phyloP scores from a whole-genome alignment of 2,113 vertebrate genomes.

The Thryonomys swinderianus region DNA sequence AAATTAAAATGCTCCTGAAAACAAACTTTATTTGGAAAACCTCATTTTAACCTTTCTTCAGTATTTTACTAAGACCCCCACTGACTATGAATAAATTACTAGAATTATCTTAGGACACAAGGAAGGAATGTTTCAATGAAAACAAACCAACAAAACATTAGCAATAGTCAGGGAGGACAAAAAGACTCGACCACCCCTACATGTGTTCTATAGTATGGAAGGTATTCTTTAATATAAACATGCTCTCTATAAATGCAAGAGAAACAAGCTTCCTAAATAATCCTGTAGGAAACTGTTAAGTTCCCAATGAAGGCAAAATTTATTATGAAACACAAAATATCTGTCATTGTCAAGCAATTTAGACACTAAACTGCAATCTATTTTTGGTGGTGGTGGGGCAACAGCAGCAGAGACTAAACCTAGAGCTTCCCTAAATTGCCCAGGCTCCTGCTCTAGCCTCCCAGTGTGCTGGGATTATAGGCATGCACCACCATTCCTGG shows the following conservation, averaged over 20 bases:
- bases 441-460: not conserved
- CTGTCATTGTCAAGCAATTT: conserved; percentile 41
- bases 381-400: not conserved
- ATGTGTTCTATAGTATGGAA: conserved; percentile 84
- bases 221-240: conserved; percentile 82
- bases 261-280: conserved; percentile 84
- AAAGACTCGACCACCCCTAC: not conserved
- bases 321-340: conserved; percentile 63
- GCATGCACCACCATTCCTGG: not conserved
- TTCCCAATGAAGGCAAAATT: conserved; percentile 58
- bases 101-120: conserved; percentile 42
- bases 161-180: not conserved
- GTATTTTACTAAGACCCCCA: conserved; percentile 7
- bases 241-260: conserved; percentile 83
- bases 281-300: conserved; percentile 56
- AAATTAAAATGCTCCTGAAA: conserved; percentile 60
- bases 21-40: conserved; percentile 49
- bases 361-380: conserved; percentile 15
- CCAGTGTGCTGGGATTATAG: not conserved
- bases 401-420: not conserved
- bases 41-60: conserved; percentile 54
- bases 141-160: not conserved
- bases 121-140: conserved; percentile 44
- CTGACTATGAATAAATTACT: conserved; percentile 14
- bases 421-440: not conserved